Percentiles rank a stretch among this genome's conserved stretches.
Conservation (phyloP, 2,888 invertebrate genomes). For the Hypomecis punctinalis region DNA sequence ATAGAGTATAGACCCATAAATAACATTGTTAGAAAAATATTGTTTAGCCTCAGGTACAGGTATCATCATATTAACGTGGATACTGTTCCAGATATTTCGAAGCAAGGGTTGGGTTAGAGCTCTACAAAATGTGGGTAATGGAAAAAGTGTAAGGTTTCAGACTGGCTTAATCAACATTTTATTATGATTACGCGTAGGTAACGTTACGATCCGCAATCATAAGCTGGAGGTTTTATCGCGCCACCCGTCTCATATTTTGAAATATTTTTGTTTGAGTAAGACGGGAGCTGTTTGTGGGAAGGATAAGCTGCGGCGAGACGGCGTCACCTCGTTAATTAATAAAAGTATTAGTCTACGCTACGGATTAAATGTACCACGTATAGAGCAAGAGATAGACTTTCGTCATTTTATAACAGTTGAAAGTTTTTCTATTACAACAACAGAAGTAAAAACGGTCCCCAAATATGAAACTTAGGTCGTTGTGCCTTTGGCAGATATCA, state of each 20-base stretch:
- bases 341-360: too few species aligned
- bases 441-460: too few species aligned
- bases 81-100: conserved; percentile 16
- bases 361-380: too few species aligned
- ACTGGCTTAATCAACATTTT: conserved; percentile 36
- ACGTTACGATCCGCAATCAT: conserved; percentile 30
- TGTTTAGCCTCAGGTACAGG: too few species aligned
- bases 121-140: conserved; percentile 18
- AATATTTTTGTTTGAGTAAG: conserved; percentile 15
- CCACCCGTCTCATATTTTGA: conserved; percentile 11
- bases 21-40: too few species aligned
- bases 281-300: not conserved
- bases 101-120: conserved; percentile 18
- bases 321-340: not conserved
- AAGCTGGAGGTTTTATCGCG: conserved; percentile 23
- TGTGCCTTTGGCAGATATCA: too few species aligned
- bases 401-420: too few species aligned
- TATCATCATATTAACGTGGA: not conserved
- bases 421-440: too few species aligned
- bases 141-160: conserved; percentile 29
- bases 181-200: conserved; percentile 35
- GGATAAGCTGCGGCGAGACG: not conserved
- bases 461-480: too few species aligned
- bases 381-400: too few species aligned
- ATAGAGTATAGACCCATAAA: too few species aligned